Evolutionary conservation across 2,888 invertebrate genomes (phyloP).

Genomic region (Polia nebulosa): DNA sequence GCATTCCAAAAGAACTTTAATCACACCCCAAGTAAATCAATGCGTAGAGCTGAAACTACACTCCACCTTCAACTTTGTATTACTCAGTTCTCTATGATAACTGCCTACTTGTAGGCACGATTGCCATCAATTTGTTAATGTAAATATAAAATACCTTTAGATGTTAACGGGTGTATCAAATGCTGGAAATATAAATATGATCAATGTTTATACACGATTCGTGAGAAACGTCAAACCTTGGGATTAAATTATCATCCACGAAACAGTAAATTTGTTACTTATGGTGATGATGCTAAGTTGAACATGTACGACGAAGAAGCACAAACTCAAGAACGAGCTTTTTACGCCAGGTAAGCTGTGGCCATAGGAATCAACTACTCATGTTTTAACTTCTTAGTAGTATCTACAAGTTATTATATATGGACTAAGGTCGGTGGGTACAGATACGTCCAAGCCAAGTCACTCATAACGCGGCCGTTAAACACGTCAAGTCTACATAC

Average conservation of each 20-base stretch:
- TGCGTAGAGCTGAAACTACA: not conserved
- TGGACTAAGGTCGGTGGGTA: not conserved
- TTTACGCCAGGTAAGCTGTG: constrained; percentile 89
- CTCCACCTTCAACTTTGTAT: not conserved
- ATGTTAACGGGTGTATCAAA: constrained; percentile 93
- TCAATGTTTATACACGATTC: constrained; percentile 92
- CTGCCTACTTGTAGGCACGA: too few relatives aligned
- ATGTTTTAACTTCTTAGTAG: not conserved
- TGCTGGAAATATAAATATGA: constrained; percentile 93
- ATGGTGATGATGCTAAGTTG: constrained; percentile 92
- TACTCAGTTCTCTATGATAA: not conserved
- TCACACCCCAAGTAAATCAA: not conserved
- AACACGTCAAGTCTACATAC: not conserved
- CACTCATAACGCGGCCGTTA: not conserved
- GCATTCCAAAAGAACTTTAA: not conserved
- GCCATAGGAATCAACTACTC: not conserved
- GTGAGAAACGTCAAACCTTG: constrained; percentile 92
- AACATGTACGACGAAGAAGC: constrained; percentile 93
- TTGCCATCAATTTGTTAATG: constrained; percentile 11
- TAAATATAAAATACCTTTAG: constrained; percentile 77
- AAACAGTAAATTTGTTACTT: constrained; percentile 89
- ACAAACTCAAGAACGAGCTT: constrained; percentile 91
- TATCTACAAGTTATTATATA: not conserved
- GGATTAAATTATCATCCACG: constrained; percentile 92
- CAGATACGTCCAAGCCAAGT: not conserved